A percentile compares a stretch with the other conserved stretches of the same genome.
These are phyloP conservation scores for Hemichromis elongatus DNA, from an alignment of 2,113 vertebrate genomes.

Conservation along the genomic window DNA sequence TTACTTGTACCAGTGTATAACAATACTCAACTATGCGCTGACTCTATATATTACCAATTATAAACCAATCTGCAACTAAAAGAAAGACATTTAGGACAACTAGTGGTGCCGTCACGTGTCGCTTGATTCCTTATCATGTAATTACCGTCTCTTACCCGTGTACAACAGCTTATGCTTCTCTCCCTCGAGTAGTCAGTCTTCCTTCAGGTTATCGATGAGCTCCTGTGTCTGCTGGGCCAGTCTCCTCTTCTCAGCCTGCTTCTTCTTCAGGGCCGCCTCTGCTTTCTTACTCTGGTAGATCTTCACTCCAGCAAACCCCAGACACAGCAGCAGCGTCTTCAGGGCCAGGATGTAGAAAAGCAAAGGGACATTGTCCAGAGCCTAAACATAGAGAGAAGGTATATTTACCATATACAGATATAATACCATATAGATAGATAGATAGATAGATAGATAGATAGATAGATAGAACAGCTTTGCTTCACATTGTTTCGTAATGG, in stretches of 20 bases:
- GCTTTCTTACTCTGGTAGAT: constrained; percentile 83
- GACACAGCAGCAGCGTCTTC: constrained; percentile 89
- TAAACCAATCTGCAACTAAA: neutral
- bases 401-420: neutral
- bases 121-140: neutral
- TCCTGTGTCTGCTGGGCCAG: constrained; percentile 72
- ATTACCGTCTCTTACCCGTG: neutral
- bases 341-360: constrained; percentile 92
- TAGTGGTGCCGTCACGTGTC: rapidly evolving
- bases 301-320: constrained; percentile 88
- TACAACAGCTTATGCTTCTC: neutral
- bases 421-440: too few relatives aligned
- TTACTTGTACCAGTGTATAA: neutral
- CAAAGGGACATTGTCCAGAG: constrained; percentile 84
- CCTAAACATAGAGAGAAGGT: constrained; percentile 62
- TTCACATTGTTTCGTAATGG: neutral
- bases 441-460: too few relatives aligned
- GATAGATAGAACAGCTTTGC: neutral
- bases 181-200: constrained; percentile 58
- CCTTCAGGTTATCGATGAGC: constrained; percentile 76
- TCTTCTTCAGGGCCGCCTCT: constrained; percentile 73
- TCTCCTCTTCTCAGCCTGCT: constrained; percentile 60
- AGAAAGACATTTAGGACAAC: rapidly evolving
- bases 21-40: neutral
- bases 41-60: neutral